These are phyloP conservation scores for Myotis vivesi DNA, from an alignment of 2,797 vertebrate genomes.

Conservation along the genomic window DNA sequence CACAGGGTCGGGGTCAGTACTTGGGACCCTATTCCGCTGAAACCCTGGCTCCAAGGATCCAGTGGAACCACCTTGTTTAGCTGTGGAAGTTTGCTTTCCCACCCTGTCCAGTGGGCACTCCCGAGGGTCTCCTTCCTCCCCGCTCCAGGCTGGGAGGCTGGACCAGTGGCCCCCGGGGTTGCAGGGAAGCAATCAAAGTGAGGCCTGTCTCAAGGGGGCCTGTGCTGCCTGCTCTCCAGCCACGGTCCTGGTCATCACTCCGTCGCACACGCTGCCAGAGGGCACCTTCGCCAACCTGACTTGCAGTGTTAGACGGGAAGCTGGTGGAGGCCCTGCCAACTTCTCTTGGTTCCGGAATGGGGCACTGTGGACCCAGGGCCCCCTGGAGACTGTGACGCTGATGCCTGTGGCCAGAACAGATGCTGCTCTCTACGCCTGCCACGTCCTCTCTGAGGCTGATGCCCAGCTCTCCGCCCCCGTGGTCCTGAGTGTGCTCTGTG, in stretches of 20 bases:
- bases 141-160: background rate
- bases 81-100: background rate
- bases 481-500: constrained; percentile 82
- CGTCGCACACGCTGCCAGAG: background rate
- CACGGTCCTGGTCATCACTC: constrained; percentile 63
- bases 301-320: constrained; percentile 52
- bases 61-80: background rate
- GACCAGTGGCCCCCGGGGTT: background rate
- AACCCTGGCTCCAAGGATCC: background rate
- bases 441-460: accelerated
- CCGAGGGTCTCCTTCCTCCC: background rate
- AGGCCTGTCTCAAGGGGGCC: background rate
- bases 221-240: background rate
- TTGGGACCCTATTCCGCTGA: background rate
- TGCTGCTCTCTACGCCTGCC: constrained; percentile 74
- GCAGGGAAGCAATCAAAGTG: background rate
- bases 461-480: constrained; percentile 58
- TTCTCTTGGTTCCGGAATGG: constrained; percentile 77
- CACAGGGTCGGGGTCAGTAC: background rate
- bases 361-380: constrained; percentile 50
- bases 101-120: background rate
- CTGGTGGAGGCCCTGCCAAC: background rate
- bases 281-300: constrained; percentile 68
- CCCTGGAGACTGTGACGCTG: constrained; percentile 52
- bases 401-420: constrained; percentile 65